Conservation (phyloP, 2,113 vertebrate species). For the Oxyura jamaicensis region DNA sequence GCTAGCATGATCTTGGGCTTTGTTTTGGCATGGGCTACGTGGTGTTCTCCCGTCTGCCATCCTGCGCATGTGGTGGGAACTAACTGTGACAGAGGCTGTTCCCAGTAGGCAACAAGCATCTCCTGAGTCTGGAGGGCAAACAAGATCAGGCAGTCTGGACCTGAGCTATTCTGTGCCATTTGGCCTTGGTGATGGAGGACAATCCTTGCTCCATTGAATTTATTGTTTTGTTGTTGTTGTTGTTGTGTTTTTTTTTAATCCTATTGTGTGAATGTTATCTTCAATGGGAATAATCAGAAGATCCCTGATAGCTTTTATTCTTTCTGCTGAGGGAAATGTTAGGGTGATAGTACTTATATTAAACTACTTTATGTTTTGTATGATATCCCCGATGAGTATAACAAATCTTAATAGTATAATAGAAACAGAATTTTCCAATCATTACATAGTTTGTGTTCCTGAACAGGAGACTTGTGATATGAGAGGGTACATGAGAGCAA, state of each 20-base stretch:
- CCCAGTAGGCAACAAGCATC: fast-evolving
- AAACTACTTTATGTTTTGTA: neutral
- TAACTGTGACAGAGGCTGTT: fast-evolving
- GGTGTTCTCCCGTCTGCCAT: neutral
- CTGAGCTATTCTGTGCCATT: neutral
- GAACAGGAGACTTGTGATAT: neutral
- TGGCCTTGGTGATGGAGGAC: neutral
- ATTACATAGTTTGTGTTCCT: neutral
- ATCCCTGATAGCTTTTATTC: neutral
- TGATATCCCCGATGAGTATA: neutral
- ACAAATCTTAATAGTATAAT: neutral
- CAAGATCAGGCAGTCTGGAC: neutral
- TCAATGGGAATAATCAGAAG: neutral
- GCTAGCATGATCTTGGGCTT: neutral
- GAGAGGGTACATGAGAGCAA: neutral
- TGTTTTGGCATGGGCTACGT: neutral
- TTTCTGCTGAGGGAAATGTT: neutral
- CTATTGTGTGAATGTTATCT: neutral
- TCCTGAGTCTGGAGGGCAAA: neutral
- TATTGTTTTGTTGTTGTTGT: neutral
- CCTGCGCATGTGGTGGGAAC: neutral
- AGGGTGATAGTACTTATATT: neutral
- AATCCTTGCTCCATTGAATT: fast-evolving
- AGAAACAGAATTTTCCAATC: neutral
- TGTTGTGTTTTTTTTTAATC: neutral